Base-by-base conservation (phyloP, 2,797 vertebrate genomes). In the Acanthiza pusilla region DNA sequence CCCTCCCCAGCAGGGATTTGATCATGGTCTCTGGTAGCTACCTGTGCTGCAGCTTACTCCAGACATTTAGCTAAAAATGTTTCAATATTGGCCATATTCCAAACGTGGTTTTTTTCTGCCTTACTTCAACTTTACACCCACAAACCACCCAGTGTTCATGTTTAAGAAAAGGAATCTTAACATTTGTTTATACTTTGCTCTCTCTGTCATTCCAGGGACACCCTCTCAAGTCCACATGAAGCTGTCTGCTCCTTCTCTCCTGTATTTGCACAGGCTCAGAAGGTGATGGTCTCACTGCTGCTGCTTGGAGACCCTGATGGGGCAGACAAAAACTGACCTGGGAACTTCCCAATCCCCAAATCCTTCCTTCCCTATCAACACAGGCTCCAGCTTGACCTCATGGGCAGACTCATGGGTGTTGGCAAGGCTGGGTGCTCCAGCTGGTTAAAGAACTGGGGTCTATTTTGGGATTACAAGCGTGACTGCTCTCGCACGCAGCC, bases 361-460 rank as follows among this genome's bases (percentile, higher is more conserved):
- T 32, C 43, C 43, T 11, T 32, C 43, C 43, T 11, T 32, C 58
- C 36, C 19, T n/a, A 6, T 4, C 22, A 75, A 10, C 55, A 62
- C 36, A 48, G 26, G 34, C 70, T 48, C 27, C 77, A 68, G 62
- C 23, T 14, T 30, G 30, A 42, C 63, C 75, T 57, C 66, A 50
- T 27, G 74, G n/a, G 73, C 47, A 9, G 38, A 5, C 22, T 5
- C 0, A 27, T 4, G 7, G 2, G 2, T 0, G 0, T 1, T 29
- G 12, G 36, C 14, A 60, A 32, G 27, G 51, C 3, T 42, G 70
- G 68, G 20, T 47, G 50, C 55, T 71, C 55, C 16, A 26, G 38
- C 16, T 20, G 57, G 48, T 13, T 14, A 11, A 58, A 62, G 80
- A 73, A 27, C 12, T 6, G 11, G 32, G 17, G 23, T 16, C 16